Evolutionary conservation across 2,113 vertebrate genomes (phyloP).

Genomic region (Cranoglanis bouderius): DNA sequence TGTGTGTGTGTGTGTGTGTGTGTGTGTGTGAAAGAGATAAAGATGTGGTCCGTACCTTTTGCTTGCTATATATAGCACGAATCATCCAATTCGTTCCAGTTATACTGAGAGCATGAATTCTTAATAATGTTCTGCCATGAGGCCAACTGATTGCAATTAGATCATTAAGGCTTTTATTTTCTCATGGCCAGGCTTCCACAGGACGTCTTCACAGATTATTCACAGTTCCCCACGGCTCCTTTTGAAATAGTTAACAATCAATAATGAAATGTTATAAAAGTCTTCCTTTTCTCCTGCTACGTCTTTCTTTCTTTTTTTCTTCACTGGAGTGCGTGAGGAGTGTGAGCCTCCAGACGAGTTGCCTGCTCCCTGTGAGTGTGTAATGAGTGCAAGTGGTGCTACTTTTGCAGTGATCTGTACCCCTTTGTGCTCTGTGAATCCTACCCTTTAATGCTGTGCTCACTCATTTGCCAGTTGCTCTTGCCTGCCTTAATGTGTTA

Average conservation of each 20-base stretch:
- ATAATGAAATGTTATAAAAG: conserved; percentile 30
- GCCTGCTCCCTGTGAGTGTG: conserved; percentile 69
- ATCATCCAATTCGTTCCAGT: conserved; percentile 53
- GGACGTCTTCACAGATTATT: background rate
- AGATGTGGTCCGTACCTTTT: conserved; percentile 7
- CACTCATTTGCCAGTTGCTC: background rate
- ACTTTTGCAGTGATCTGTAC: background rate
- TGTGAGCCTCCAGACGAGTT: conserved; percentile 70
- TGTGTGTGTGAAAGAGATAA: background rate
- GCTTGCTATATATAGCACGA: conserved; percentile 33
- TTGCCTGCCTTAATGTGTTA: background rate
- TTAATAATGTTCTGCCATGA: conserved; percentile 48
- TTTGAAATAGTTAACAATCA: conserved; percentile 27
- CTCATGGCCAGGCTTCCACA: background rate
- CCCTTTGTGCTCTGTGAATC: background rate
- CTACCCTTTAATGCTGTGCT: background rate
- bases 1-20: background rate
- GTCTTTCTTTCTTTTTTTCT: conserved; percentile 22
- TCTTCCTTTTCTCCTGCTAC: background rate
- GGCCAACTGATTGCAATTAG: conserved; percentile 55
- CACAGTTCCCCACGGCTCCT: background rate
- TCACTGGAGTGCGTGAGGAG: conserved; percentile 71
- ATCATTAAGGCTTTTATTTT: conserved; percentile 44
- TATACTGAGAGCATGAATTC: conserved; percentile 53
- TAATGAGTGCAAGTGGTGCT: conserved; percentile 49